Evolutionary conservation across 2,797 vertebrate species (phyloP).

Genomic region (Huso huso): DNA sequence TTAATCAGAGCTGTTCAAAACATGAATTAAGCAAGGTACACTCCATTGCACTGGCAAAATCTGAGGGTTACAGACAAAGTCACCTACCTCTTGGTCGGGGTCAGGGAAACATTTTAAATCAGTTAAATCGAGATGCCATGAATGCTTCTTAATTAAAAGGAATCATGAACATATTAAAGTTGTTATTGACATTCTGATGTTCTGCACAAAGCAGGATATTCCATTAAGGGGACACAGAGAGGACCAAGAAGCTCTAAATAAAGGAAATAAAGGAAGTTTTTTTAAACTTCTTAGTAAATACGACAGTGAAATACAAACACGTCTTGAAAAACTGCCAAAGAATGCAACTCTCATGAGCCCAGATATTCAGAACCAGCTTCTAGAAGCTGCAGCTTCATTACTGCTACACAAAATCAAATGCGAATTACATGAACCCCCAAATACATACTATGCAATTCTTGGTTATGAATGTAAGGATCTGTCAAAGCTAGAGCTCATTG

Average conservation of each 20-base stretch:
- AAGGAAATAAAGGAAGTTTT: no score
- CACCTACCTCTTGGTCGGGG: neutral
- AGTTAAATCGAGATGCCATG: conserved; percentile 7
- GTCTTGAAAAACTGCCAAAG: neutral
- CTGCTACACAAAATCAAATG: neutral
- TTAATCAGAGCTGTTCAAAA: neutral
- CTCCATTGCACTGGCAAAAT: conserved; percentile 3
- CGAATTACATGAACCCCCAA: neutral
- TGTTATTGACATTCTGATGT: conserved; percentile 9
- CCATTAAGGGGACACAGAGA: conserved; percentile 7
- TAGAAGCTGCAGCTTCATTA: neutral
- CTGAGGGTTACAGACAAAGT: neutral
- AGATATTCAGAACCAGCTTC: conserved; percentile 1
- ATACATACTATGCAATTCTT: conserved; percentile 2
- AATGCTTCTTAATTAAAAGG: neutral
- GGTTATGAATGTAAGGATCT: conserved; percentile 6
- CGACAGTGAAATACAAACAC: conserved; percentile 7
- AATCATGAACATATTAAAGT: conserved; percentile 12
- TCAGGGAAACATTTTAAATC: conserved; percentile 11
- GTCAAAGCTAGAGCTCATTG: conserved; percentile 2
- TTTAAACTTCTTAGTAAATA: neutral
- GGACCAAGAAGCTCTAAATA: conserved; percentile 11
- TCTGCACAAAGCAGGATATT: conserved; percentile 13
- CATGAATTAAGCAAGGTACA: conserved; percentile 1
- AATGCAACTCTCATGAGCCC: conserved; percentile 8